Evolutionary conservation across 2,888 invertebrate species (phyloP), one percentile per base, ranked within the genome.

Genomic region (Troglohyphantes excavatus): DNA sequence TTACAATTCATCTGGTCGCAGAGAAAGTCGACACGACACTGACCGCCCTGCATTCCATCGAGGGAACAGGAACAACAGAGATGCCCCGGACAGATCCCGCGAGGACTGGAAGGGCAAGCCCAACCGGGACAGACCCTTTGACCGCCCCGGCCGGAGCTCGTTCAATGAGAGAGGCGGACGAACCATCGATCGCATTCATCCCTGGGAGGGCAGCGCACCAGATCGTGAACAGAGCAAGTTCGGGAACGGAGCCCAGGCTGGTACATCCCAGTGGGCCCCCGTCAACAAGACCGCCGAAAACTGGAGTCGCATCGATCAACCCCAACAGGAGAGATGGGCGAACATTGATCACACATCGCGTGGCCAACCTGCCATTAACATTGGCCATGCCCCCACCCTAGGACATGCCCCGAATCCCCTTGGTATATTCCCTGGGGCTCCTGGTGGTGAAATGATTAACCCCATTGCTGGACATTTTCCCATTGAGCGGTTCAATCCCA

Each of bases 211-310:
- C 21, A 68, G 61, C 21, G 43, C 68, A 39, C 23, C 75, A 17
- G 68, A 75, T 0, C 65, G 90, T 2, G 79, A 84, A 0, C 78
- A 79, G 27, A 70, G 53, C 17, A 84, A 84, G 33, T 79, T 84
- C 72, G 79, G 79, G 11, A 84, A 65, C 53, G 68, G 23, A 6
- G 39, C 79, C 2, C 67, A 65, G 1, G 29, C 65, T 7, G 46
- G 65, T 2, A 76, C 75, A 19, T 90, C 90, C 1, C 90, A 90
- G 46, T 90, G 90, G 90, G 85, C 79, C 13, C 85, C 90, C 29
- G 83, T 90, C 17, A 90, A 84, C 21, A 90, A 90, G 63, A 33
- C 72, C 0, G 46, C 79, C 6, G 88, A 82, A 43, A 89, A 19
- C 19, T 90, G 90, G 90, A 84, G 70, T 0, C 70, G 90, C 17